phyloP scores from a whole-genome alignment of 2,888 invertebrate species.

The Clitarchus hookeri region DNA sequence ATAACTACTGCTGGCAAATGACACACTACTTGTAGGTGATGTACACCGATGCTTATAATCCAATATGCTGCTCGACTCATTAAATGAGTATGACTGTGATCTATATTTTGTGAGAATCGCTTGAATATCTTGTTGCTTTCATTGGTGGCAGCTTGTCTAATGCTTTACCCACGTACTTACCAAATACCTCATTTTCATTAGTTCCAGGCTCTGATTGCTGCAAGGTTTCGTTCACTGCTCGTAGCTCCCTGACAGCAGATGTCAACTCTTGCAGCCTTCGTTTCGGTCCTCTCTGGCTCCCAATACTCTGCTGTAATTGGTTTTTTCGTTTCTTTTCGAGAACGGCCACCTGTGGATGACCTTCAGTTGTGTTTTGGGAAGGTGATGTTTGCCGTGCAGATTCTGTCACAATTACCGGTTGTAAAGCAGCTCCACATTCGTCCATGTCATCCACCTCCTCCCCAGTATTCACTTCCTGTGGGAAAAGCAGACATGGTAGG shows the following conservation, averaged over 20 bases:
- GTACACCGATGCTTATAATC: neutral
- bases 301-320: neutral
- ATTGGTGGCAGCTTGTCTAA: neutral
- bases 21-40: neutral
- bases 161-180: neutral
- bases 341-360: neutral
- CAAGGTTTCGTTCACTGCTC: neutral
- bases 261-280: neutral
- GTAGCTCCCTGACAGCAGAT: neutral
- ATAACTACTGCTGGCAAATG: neutral
- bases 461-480: neutral
- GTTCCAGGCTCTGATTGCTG: neutral
- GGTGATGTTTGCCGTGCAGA: neutral
- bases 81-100: neutral
- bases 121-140: constrained; percentile 6
- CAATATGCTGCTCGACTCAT: neutral
- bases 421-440: neutral
- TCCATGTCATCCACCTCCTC: neutral
- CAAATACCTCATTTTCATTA: neutral
- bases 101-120: neutral
- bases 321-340: neutral
- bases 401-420: neutral
- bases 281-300: neutral
- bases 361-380: neutral
- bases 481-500: neutral